Conservation (phyloP, 1,140 invertebrate species). For the Diorhabda sublineata region DNA sequence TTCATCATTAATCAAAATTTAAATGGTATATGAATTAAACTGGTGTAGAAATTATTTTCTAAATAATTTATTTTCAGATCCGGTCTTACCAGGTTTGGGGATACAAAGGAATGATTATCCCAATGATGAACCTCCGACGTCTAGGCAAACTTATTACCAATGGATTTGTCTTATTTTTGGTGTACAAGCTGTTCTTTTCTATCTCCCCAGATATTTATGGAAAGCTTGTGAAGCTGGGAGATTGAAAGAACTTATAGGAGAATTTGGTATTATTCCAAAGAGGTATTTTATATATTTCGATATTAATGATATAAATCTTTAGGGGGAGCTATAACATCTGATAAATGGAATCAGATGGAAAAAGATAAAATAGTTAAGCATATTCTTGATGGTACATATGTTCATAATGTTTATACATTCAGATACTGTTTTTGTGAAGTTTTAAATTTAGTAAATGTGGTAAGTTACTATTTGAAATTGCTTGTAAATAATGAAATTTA, state of each 20-base stretch:
- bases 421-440: slow-evolving; percentile 68
- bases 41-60: neutral
- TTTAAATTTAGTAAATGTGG: slow-evolving; percentile 65
- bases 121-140: neutral
- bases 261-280: slow-evolving; percentile 45
- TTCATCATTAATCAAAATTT: slow-evolving; percentile 57
- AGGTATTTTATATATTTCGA: neutral
- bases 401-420: slow-evolving; percentile 64
- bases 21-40: slow-evolving; percentile 40
- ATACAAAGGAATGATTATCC: neutral
- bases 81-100: slow-evolving; percentile 13
- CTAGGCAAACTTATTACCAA: slow-evolving; percentile 75
- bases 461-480: slow-evolving; percentile 44
- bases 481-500: too few species aligned
- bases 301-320: slow-evolving; percentile 15
- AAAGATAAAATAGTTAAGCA: slow-evolving; percentile 55
- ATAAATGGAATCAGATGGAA: slow-evolving; percentile 53
- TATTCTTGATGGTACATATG: slow-evolving; percentile 52
- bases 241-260: slow-evolving; percentile 51
- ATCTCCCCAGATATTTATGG: slow-evolving; percentile 71
- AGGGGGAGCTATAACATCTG: slow-evolving; percentile 50
- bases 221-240: slow-evolving; percentile 69
- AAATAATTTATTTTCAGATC: slow-evolving; percentile 14
- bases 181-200: slow-evolving; percentile 73
- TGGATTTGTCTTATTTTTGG: slow-evolving; percentile 82